Evolutionary conservation across 2,888 invertebrate genomes (phyloP).

Genomic region (Girardia tigrina): DNA sequence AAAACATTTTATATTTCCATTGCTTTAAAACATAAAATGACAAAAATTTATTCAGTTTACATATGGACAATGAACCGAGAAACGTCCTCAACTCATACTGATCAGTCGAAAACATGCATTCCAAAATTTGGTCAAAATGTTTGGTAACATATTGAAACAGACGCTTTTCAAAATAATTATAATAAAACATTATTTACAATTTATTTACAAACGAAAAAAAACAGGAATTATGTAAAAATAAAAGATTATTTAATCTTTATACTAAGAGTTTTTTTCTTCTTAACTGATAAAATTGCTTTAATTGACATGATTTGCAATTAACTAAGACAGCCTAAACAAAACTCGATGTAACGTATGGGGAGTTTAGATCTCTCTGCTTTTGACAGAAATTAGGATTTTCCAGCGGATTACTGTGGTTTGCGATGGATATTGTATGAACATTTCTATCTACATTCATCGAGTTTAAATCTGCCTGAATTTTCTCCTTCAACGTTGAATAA

Average conservation of each 20-base stretch:
- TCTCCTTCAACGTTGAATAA: neutral
- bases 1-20: no score
- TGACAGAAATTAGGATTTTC: constrained; percentile 20
- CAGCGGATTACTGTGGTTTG: neutral
- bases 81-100: no score
- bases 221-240: constrained; percentile 6
- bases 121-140: no score
- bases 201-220: neutral
- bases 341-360: constrained; percentile 11
- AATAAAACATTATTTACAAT: neutral
- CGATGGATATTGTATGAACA: neutral
- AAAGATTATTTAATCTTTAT: constrained; percentile 18
- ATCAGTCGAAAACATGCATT: no score
- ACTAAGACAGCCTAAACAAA: neutral
- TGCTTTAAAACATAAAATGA: no score
- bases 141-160: no score
- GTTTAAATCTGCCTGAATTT: neutral
- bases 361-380: neutral
- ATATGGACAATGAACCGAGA: no score
- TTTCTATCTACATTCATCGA: neutral
- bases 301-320: neutral
- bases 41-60: no score
- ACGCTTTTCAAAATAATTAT: neutral
- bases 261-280: neutral
- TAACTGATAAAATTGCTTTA: neutral